These are phyloP conservation scores for Cantharis rustica DNA, from an alignment of 2,888 invertebrate species.

Conservation along the genomic window DNA sequence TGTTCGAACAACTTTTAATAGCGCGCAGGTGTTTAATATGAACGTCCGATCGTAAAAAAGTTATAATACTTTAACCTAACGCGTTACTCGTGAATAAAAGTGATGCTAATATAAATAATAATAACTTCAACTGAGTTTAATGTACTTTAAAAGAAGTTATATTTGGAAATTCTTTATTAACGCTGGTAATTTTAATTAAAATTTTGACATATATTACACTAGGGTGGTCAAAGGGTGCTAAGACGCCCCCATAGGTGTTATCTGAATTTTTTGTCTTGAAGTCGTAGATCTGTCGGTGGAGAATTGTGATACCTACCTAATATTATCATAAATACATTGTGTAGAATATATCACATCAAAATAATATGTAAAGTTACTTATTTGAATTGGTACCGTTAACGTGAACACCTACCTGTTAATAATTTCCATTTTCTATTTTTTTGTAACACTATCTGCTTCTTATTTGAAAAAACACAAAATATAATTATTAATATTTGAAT, in stretches of 20 bases:
- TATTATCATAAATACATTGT: too few species aligned
- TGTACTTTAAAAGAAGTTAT: constrained; percentile 28
- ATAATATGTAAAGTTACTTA: not conserved
- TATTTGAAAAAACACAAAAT: not conserved
- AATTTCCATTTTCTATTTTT: not conserved
- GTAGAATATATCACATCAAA: too few species aligned
- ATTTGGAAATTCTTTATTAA: constrained; percentile 10
- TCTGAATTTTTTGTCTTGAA: too few species aligned
- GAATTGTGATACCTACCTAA: not conserved
- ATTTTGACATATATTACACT: not conserved
- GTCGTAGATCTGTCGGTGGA: not conserved
- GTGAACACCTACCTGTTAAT: not conserved
- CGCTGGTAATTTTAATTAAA: not conserved
- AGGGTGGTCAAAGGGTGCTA: not conserved
- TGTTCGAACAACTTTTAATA: constrained; percentile 43
- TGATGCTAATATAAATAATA: constrained; percentile 49
- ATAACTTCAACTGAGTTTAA: constrained; percentile 42
- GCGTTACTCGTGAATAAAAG: constrained; percentile 43
- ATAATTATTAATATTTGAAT: not conserved
- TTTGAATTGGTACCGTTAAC: not conserved
- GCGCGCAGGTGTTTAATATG: constrained; percentile 45
- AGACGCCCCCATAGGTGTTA: too few species aligned
- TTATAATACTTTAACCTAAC: constrained; percentile 47
- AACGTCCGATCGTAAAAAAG: constrained; percentile 46
- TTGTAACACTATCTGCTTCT: not conserved